These are phyloP conservation scores for Otolemur crassicaudatus DNA, from an alignment of 2,797 vertebrate species.

Conservation along the genomic window DNA sequence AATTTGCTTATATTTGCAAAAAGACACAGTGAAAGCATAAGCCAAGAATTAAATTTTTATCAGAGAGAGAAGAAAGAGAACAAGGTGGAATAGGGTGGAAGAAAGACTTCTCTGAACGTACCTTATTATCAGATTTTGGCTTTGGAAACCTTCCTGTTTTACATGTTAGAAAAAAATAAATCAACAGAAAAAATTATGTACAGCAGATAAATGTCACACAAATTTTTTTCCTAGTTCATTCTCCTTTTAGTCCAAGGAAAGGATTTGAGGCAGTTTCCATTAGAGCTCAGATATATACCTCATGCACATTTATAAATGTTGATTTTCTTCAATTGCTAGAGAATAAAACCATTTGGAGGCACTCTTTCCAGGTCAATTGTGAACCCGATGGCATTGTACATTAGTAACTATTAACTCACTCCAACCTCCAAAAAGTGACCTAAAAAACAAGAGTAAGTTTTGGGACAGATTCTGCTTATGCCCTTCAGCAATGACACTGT, in stretches of 20 bases:
- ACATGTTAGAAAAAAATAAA: background rate
- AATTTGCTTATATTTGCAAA: constrained; percentile 42
- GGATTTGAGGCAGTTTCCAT: constrained; percentile 12
- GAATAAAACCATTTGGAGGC: background rate
- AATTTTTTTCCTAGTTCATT: background rate
- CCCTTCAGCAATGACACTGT: background rate
- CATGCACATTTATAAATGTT: constrained; percentile 17
- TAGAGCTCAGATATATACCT: background rate
- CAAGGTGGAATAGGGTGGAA: background rate
- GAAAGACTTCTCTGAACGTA: background rate
- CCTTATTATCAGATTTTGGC: background rate
- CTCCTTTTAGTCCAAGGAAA: background rate
- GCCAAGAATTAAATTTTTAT: background rate
- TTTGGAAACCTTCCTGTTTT: constrained; percentile 35
- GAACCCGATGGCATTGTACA: background rate
- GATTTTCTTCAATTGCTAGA: background rate
- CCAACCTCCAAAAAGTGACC: background rate
- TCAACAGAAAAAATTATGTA: background rate
- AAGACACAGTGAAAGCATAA: background rate
- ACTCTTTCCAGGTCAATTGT: background rate
- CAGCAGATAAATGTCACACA: background rate
- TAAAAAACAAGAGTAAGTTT: background rate
- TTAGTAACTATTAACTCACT: constrained; percentile 29
- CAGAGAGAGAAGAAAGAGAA: background rate
- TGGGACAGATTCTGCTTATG: background rate